Conservation (phyloP, 2,888 invertebrate genomes). For the Xylota sylvarum region DNA sequence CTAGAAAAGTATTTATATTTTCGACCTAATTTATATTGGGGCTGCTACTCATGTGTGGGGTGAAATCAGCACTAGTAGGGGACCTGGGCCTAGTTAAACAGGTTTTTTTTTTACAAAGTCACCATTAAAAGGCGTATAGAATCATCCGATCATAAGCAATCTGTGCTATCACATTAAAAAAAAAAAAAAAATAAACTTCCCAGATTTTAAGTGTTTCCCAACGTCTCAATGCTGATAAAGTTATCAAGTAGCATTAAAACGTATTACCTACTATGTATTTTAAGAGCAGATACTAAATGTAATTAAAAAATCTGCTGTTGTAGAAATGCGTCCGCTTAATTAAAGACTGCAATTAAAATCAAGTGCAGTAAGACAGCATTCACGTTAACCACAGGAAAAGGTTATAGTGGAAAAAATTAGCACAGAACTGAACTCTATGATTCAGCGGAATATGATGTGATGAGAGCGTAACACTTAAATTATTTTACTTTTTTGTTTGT, state of each 20-base stretch:
- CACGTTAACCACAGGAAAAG: slow-evolving; percentile 7
- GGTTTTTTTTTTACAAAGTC: background rate
- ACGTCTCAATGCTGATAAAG: slow-evolving; percentile 1
- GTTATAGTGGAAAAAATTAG: background rate
- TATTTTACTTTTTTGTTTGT: background rate
- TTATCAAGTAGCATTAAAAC: background rate
- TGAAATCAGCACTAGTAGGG: background rate
- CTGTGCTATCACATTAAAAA: background rate
- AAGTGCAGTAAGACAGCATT: slow-evolving; percentile 10
- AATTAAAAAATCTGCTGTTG: background rate
- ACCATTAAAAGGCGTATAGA: background rate
- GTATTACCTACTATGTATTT: background rate
- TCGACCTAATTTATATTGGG: background rate
- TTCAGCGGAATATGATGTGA: background rate
- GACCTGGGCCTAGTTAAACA: background rate
- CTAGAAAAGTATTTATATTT: background rate
- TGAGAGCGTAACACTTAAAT: background rate
- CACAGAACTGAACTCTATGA: background rate
- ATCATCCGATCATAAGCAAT: background rate
- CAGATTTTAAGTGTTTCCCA: background rate
- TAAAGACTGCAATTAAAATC: slow-evolving; percentile 24
- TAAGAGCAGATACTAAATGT: background rate
- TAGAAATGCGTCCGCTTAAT: slow-evolving; percentile 2
- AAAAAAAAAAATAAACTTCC: background rate
- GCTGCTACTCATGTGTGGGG: background rate